phyloP scores from a whole-genome alignment of 2,113 vertebrate species.

The Glareola pratincola region DNA sequence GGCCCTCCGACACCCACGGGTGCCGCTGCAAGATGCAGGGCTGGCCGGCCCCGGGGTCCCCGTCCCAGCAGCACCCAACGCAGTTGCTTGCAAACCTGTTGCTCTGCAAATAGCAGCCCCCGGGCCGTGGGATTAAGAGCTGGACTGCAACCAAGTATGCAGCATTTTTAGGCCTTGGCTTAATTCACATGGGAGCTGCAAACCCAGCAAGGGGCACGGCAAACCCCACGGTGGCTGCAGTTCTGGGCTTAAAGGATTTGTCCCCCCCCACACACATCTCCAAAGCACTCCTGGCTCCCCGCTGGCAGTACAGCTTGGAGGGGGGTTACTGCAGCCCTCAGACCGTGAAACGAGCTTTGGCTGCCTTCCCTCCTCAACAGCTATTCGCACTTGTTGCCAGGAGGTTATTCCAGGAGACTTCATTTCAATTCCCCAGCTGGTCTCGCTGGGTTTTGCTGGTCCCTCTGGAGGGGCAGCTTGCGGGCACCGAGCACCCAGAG shows the following conservation, averaged over 20 bases:
- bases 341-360: slow-evolving; percentile 18
- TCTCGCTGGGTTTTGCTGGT: background rate
- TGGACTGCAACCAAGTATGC: slow-evolving; percentile 46
- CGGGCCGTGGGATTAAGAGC: background rate
- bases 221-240: background rate
- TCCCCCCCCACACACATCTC: background rate
- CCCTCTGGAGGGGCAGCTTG: background rate
- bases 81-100: slow-evolving; percentile 59
- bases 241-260: background rate
- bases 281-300: background rate
- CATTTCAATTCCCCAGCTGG: background rate
- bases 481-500: background rate
- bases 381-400: background rate
- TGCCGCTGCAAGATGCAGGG: background rate
- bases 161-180: slow-evolving; percentile 3
- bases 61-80: accelerated
- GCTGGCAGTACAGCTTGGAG: background rate
- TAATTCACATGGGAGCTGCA: background rate
- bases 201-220: background rate
- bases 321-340: background rate
- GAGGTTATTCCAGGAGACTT: slow-evolving; percentile 53
- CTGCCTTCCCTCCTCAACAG: background rate
- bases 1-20: background rate
- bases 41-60: background rate
- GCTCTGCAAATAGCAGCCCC: slow-evolving; percentile 43